Conservation (phyloP, 2,888 invertebrate genomes). For the Cephus pygmeus region DNA sequence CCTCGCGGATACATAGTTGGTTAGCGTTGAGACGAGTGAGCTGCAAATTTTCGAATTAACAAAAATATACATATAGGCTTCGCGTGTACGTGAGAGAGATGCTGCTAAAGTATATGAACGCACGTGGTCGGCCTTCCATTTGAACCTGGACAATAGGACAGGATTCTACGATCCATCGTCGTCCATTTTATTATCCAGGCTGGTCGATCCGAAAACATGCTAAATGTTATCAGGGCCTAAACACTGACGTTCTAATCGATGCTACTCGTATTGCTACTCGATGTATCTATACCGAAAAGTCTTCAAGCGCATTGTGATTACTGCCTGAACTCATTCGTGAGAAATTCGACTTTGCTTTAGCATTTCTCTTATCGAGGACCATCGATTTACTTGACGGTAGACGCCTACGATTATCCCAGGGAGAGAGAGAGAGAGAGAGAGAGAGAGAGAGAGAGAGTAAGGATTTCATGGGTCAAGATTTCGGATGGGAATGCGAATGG, state of each 20-base stretch:
- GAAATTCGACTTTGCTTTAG: conserved; percentile 21
- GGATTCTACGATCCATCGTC: not conserved
- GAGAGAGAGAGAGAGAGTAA: too few species aligned
- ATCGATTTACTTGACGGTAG: conserved; percentile 18
- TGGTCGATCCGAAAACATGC: not conserved
- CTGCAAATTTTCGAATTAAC: not conserved
- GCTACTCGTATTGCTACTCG: conserved; percentile 32
- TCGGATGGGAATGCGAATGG: too few species aligned
- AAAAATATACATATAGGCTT: not conserved
- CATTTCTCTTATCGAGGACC: conserved; percentile 44
- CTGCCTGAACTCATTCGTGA: conserved; percentile 25
- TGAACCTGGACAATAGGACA: not conserved
- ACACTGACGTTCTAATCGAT: not conserved
- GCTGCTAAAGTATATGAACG: not conserved
- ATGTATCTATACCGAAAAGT: conserved; percentile 37
- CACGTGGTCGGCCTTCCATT: not conserved
- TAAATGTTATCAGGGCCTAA: conserved; percentile 12
- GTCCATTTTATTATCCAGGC: not conserved
- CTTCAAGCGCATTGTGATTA: conserved; percentile 55
- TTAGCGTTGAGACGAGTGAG: not conserved
- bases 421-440: too few species aligned
- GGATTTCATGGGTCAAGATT: too few species aligned
- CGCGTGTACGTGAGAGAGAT: not conserved
- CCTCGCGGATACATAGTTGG: not conserved
- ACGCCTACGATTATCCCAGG: not conserved